These are phyloP conservation scores for Brachyptera risi DNA, from an alignment of 2,888 invertebrate species.

Conservation along the genomic window DNA sequence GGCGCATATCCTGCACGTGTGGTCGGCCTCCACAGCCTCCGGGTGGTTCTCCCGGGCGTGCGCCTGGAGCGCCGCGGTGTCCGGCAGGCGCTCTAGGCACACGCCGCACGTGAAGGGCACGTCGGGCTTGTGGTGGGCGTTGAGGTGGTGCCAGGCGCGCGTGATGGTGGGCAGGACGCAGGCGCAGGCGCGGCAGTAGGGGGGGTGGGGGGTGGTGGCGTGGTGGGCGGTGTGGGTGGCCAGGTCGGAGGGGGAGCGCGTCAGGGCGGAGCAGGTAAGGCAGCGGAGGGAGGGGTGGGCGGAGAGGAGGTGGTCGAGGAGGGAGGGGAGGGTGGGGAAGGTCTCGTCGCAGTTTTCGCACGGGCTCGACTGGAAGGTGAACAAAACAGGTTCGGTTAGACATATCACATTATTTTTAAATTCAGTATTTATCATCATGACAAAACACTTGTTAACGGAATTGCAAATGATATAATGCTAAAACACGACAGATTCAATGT, in stretches of 20 bases:
- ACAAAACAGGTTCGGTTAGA: no score
- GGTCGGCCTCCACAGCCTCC: conserved; percentile 48
- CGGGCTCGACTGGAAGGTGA: no score
- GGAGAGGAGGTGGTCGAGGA: conserved; percentile 8
- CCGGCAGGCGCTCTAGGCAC: conserved; percentile 53
- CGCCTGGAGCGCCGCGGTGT: conserved; percentile 52
- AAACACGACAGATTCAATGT: no score
- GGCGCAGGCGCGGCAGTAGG: conserved; percentile 29
- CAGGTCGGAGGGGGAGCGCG: conserved; percentile 24
- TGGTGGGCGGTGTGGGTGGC: conserved; percentile 26
- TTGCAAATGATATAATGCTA: no score
- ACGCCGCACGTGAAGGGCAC: conserved; percentile 55
- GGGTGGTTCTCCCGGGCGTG: conserved; percentile 53
- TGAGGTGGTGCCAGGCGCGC: background rate
- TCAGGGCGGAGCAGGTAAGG: background rate
- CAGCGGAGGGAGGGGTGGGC: background rate
- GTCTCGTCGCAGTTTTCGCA: conserved; percentile 40
- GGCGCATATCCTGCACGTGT: conserved; percentile 56
- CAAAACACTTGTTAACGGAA: no score
- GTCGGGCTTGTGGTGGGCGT: conserved; percentile 41
- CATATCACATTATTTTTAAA: no score
- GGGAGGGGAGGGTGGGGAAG: conserved; percentile 20
- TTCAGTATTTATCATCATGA: no score
- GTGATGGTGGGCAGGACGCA: conserved; percentile 17
- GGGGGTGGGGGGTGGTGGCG: conserved; percentile 11